Conservation (phyloP, 1,140 invertebrate species). For the Glossosoma conforme region DNA sequence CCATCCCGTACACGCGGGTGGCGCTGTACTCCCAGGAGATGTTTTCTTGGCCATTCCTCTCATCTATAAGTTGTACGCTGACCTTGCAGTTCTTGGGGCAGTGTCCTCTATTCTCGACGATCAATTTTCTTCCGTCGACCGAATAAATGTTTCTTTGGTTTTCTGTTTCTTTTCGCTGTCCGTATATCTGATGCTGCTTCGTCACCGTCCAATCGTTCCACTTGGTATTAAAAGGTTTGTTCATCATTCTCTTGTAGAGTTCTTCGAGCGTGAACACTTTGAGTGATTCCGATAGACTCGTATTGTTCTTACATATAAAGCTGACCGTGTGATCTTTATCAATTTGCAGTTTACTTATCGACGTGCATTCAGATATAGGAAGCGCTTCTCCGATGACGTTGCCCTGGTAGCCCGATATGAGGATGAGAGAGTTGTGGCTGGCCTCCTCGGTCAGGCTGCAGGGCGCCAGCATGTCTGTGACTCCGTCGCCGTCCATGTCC, state of each 20-base stretch:
- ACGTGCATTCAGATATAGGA: slow-evolving; percentile 47
- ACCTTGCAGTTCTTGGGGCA: slow-evolving; percentile 62
- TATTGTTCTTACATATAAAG: slow-evolving; percentile 50
- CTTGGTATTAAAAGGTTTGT: slow-evolving; percentile 34
- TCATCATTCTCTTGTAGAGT: slow-evolving; percentile 43
- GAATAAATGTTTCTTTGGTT: slow-evolving; percentile 52
- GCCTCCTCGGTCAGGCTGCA: slow-evolving; percentile 48
- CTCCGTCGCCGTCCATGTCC: slow-evolving; percentile 65
- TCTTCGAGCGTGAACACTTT: slow-evolving; percentile 36
- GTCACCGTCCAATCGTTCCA: slow-evolving; percentile 36
- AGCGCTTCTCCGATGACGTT: slow-evolving; percentile 53
- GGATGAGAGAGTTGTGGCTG: slow-evolving; percentile 54
- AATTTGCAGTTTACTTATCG: slow-evolving; percentile 41
- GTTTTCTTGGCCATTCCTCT: slow-evolving; percentile 50
- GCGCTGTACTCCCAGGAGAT: slow-evolving; percentile 55
- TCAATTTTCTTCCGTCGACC: slow-evolving; percentile 53
- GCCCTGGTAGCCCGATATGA: slow-evolving; percentile 60
- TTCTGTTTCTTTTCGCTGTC: slow-evolving; percentile 49
- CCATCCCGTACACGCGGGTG: slow-evolving; percentile 59
- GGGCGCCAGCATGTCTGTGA: slow-evolving; percentile 60
- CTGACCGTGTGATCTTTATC: slow-evolving; percentile 36
- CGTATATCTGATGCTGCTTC: slow-evolving; percentile 41
- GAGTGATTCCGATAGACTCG: slow-evolving; percentile 31
- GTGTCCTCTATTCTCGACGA: slow-evolving; percentile 58
- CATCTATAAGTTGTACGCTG: slow-evolving; percentile 55